Evolutionary conservation across 1,140 invertebrate species (phyloP), one percentile per base, ranked within the genome.

Genomic region (Coptotermes formosanus): DNA sequence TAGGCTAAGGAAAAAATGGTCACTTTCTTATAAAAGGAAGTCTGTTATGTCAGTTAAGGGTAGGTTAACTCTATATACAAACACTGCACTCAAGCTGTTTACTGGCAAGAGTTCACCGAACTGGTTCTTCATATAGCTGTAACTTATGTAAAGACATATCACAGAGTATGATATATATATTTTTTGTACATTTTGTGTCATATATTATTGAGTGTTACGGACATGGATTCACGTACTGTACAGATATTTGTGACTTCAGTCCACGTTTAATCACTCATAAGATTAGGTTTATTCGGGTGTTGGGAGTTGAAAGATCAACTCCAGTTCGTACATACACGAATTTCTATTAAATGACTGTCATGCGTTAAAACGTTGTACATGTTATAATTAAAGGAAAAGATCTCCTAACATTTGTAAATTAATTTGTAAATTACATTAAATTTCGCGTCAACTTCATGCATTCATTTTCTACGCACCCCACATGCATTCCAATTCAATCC

Each of bases 181-280:
- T 75, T 75, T 75, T 75, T 75, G 64, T 75, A 75, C 64, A 75
- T 75, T 75, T 75, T 75, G 64, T 75, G 64, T 30, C n/a, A 75
- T 75, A 75, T 75, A 30, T 75, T 75, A 75, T 30, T 25, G 64
- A 30, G 64, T 75, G 64, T 75, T 75, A 16, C 64, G 64, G 64
- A 30, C 64, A 1, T 30, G 7, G n/a, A 8, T 64, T 64, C 21
- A 64, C 59, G 7, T 64, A 64, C 25, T 64, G 59, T 64, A 64
- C 19, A 64, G 59, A 64, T 64, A 19, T 9, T n/a, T 7, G 25
- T 30, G 8, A 30, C n/a, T 30, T 14, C 9, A 1, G 25, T 30
- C n/a, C n/a, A 30, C 64, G 19, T 23, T 6, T 75, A n/a, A 75
- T 30, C 7, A 75, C n/a, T n/a, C 64, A 75, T 1, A 75, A 75